Evolutionary conservation across 1,140 invertebrate genomes (phyloP).

Genomic region (Pygmarrhopalites habei): DNA sequence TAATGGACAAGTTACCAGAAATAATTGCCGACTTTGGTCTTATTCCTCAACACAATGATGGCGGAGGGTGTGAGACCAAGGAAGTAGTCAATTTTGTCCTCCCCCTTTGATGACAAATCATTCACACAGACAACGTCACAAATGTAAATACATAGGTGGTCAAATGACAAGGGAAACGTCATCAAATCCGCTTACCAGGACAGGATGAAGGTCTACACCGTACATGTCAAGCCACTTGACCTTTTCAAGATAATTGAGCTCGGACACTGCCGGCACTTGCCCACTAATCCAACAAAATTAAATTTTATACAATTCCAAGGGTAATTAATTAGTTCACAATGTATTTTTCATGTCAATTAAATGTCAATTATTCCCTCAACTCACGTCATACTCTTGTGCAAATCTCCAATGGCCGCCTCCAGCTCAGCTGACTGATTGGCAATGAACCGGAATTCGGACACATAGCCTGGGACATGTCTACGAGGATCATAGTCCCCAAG

Average conservation of each 20-base stretch:
- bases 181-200: conserved; percentile 64
- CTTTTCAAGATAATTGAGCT: conserved; percentile 68
- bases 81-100: conserved; percentile 94
- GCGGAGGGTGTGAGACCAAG: conserved; percentile 95
- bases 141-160: no score
- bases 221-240: conserved; percentile 78
- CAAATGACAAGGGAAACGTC: no score
- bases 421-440: conserved; percentile 86
- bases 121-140: conserved; percentile 40
- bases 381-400: conserved; percentile 79
- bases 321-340: no score
- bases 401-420: conserved; percentile 77
- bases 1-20: conserved; percentile 64
- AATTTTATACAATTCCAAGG: no score
- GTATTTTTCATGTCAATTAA: no score
- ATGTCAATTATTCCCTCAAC: no score
- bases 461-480: conserved; percentile 80
- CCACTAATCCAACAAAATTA: no score
- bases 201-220: conserved; percentile 70
- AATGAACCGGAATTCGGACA: conserved; percentile 94
- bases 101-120: conserved; percentile 75
- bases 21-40: conserved; percentile 96
- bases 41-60: conserved; percentile 89
- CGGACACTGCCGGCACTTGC: conserved; percentile 60
- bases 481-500: conserved; percentile 91